Conservation (phyloP, 2,797 vertebrate genomes). For the Epinephelus awoara region DNA sequence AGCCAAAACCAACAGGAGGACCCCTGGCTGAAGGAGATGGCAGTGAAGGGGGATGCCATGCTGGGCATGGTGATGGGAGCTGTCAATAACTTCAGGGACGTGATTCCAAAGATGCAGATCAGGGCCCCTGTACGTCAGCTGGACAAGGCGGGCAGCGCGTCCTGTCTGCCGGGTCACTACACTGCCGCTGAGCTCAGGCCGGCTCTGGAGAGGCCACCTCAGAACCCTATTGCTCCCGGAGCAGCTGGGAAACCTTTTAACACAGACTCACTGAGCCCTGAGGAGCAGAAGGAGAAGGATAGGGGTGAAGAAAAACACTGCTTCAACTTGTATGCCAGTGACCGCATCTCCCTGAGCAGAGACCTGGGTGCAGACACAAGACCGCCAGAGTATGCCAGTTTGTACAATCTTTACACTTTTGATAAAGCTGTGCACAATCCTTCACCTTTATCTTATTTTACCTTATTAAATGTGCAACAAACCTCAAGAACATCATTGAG, state of each 20-base stretch:
- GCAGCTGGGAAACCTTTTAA: constrained; percentile 94
- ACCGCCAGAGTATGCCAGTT: constrained; percentile 94
- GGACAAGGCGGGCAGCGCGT: constrained; percentile 73
- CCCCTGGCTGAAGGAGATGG: constrained; percentile 88
- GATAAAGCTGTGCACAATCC: neutral
- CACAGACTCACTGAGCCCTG: constrained; percentile 86
- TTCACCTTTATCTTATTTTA: neutral
- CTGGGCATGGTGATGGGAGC: constrained; percentile 94
- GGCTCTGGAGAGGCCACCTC: constrained; percentile 89
- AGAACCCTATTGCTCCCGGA: constrained; percentile 92
- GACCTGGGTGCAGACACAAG: constrained; percentile 97
- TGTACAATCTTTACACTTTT: constrained; percentile 14
- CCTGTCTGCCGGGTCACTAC: constrained; percentile 93
- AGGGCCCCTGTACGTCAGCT: constrained; percentile 90
- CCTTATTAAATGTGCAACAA: neutral
- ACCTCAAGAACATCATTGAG: neutral
- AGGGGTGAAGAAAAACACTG: constrained; percentile 95
- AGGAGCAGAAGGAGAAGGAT: constrained; percentile 94
- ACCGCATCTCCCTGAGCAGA: constrained; percentile 96
- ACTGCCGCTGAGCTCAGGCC: constrained; percentile 92
- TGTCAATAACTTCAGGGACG: constrained; percentile 95
- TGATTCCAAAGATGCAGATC: constrained; percentile 98
- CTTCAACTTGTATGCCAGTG: constrained; percentile 97
- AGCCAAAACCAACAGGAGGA: constrained; percentile 89
- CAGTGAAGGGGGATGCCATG: constrained; percentile 91